Base-by-base conservation (phyloP, 1,140 invertebrate genomes). In the Drosophila pallidifrons region DNA sequence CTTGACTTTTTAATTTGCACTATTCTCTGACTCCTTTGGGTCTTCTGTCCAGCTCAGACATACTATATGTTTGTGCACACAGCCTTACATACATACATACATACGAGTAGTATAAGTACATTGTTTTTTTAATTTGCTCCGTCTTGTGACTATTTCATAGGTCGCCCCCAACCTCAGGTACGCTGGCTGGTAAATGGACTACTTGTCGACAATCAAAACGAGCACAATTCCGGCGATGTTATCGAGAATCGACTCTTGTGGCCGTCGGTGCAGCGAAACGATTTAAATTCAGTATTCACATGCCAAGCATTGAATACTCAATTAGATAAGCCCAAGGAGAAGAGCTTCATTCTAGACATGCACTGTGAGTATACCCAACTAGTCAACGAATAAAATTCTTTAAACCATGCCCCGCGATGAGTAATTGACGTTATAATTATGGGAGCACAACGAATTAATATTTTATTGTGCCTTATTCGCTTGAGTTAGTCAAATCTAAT, bases 241-340 rank as follows among this genome's bases (percentile, higher is more conserved):
- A 97, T 97, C 72, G 96, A 97, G 91, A 97, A 97, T 93, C 94
- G 96, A 74, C 94, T 98, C 47, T 94, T 95, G 51, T 95, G 97
- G 94, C 95, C 95, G 32, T 94, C 94, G 11, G 94, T 98, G 59
- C 94, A 95, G 28, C 94, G 97, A 35, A 95, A 95, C n/a, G 96
- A 98, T 93, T 94, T 97, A 64, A 95, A 96, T 66, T 95, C 96
- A 1, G 95, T 96, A 76, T 96, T 97, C 92, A 97, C 96, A 43
- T 98, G 97, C 91, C 96, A 96, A 90, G 96, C 97, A 8, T 94
- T 95, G 75, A 98, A 98, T 92, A 97, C 96, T 5, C 94, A 95
- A 77, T 94, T 97, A 25, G 95, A 96, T 30, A 95, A 96, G 79
- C 95, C 96, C 7, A 96, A 95, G 86, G 95, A 96, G 90, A 94